These are phyloP conservation scores for Sebastes miniatus DNA, from an alignment of 2,797 vertebrate species.

Conservation along the genomic window DNA sequence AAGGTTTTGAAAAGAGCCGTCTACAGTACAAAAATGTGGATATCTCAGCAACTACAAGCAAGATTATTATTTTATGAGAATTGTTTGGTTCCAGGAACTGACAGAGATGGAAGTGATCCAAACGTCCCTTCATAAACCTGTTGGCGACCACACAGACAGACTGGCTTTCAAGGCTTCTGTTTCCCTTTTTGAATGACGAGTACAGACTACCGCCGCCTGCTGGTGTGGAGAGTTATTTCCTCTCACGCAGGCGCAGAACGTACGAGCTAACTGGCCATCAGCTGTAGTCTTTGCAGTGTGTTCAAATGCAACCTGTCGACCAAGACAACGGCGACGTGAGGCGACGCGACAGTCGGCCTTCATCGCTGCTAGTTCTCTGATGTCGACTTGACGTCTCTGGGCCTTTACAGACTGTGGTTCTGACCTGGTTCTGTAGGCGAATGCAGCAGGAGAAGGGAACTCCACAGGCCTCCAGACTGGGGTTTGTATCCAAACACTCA, in stretches of 20 bases:
- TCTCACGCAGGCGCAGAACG: no score
- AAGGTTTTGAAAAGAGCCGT: background rate
- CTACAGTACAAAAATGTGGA: background rate
- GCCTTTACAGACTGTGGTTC: background rate
- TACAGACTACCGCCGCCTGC: no score
- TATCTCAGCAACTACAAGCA: background rate
- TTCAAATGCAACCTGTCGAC: no score
- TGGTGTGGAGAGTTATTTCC: no score
- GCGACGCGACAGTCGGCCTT: no score
- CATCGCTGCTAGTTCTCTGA: no score
- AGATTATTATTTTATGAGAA: background rate
- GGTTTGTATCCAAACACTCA: conserved; percentile 80
- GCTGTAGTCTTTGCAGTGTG: no score
- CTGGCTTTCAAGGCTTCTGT: no score
- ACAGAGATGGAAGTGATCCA: background rate
- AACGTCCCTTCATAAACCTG: background rate
- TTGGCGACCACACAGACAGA: background rate
- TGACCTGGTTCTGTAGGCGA: conserved; percentile 75
- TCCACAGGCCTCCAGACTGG: conserved; percentile 85
- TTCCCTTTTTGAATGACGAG: no score
- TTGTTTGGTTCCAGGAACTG: background rate
- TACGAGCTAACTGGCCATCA: no score
- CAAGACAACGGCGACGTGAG: no score
- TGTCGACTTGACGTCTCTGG: no score
- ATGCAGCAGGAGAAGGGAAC: conserved; percentile 88